Evolutionary conservation across 2,888 invertebrate genomes (phyloP), one percentile per base, ranked within the genome.

Genomic region (Bhutanitis thaidina): DNA sequence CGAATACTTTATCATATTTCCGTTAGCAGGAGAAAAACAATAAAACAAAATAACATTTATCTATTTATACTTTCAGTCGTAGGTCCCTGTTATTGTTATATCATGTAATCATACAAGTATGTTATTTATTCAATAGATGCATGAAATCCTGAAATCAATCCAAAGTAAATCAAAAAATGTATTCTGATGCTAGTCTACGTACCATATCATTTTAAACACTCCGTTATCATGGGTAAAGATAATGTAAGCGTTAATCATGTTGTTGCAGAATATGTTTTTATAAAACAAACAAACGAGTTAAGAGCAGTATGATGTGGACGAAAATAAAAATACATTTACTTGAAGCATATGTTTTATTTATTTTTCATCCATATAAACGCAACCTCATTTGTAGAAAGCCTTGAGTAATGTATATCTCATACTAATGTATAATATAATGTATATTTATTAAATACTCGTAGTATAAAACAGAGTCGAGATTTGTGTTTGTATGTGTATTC

Each of bases 221-320:
- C 71, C 77, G 83, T 86, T 86, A 79, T 60, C 67, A 64, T 69
- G 71, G 62, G 63, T 65, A 65, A 55, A 59, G 69, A 65, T 64
- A 71, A 67, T 69, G 57, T 83, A 86, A 86, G 82, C 69, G 74
- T 81, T 81, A 80, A 78, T 79, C 80, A 83, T 80, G 82, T 86
- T 88, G 87, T 88, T 87, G 84, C 77, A 80, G 69, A 20, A 87
- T 83, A 82, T 86, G 85, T 88, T 89, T 87, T 87, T 85, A 86
- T 83, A 86, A 80, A 73, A 71, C 80, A 79, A 81, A 82, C 76
- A 78, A 82, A 79, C n/a, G 79, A 76, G 80, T 83, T 87, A 87
- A 85, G 67, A 57, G 77, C 79, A 79, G 78, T 85, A 86, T 60
- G 84, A 87, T 86, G 87, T 89, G 87, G 85, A 83, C 71, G 74